Conservation (phyloP, 1,140 invertebrate genomes). For the Yoshiicerus persimilis region DNA sequence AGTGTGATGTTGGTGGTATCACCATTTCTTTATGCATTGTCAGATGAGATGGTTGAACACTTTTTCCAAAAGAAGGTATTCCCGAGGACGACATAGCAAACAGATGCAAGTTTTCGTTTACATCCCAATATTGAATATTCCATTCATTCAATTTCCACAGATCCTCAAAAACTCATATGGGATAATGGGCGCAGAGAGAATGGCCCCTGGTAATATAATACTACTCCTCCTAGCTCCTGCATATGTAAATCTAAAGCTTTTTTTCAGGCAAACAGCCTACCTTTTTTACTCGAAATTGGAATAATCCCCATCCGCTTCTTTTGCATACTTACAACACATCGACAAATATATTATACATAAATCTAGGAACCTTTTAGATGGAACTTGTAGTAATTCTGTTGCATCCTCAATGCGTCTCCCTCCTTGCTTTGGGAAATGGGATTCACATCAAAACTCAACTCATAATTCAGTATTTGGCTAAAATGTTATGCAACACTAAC, state of each 20-base stretch:
- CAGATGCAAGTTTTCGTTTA: slow-evolving; percentile 13
- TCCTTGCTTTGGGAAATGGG: not conserved
- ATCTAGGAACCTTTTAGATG: not conserved
- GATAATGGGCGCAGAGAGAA: slow-evolving; percentile 34
- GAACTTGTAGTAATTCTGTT: not conserved
- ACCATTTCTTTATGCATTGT: not conserved
- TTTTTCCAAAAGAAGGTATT: not conserved
- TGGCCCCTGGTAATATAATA: slow-evolving; percentile 30
- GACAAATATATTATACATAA: not conserved
- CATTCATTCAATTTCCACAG: slow-evolving; percentile 41
- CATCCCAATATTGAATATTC: slow-evolving; percentile 11
- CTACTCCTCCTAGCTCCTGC: slow-evolving; percentile 28
- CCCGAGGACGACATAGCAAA: not conserved
- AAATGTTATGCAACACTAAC: not conserved
- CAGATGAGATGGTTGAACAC: not conserved
- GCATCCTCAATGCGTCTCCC: not conserved
- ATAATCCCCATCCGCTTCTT: not conserved
- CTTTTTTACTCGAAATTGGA: slow-evolving; percentile 1
- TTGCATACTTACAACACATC: not conserved
- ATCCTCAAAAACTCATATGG: slow-evolving; percentile 45
- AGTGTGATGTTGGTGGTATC: not conserved
- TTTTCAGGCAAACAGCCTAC: not conserved
- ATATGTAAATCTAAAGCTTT: slow-evolving; percentile 33
- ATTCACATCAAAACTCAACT: not conserved
- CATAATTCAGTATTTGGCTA: not conserved